phyloP scores from a whole-genome alignment of 2,888 invertebrate species.

The Rhopalosiphum nymphaeae region DNA sequence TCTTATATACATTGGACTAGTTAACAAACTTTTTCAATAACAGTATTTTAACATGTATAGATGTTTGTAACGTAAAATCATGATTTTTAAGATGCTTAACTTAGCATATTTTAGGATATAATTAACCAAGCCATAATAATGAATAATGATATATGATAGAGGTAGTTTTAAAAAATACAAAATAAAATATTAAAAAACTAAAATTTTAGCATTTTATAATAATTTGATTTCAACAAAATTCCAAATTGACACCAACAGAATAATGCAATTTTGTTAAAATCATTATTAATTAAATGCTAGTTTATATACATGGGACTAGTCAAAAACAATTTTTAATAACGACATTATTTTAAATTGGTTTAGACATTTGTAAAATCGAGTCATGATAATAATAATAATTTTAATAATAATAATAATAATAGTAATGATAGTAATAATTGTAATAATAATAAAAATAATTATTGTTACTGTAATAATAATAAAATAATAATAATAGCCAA shows the following conservation, averaged over 20 bases:
- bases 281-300: background rate
- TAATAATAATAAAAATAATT: background rate
- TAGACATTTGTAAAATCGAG: background rate
- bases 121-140: background rate
- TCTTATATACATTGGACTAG: constrained; percentile 47
- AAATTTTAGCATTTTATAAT: constrained; percentile 26
- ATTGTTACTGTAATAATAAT: constrained; percentile 15
- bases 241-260: background rate
- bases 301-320: constrained; percentile 49
- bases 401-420: background rate
- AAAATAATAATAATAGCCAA: background rate
- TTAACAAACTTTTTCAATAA: constrained; percentile 44
- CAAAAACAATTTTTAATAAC: constrained; percentile 39
- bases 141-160: background rate
- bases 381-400: constrained; percentile 36
- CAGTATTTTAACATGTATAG: background rate
- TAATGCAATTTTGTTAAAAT: constrained; percentile 4
- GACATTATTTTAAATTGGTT: constrained; percentile 13
- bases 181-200: constrained; percentile 12
- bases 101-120: background rate
- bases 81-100: background rate
- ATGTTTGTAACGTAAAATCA: constrained; percentile 14
- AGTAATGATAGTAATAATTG: background rate
- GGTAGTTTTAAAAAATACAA: constrained; percentile 11
- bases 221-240: constrained; percentile 16